A percentile compares a stretch with the other conserved stretches of the same genome.
phyloP scores from a whole-genome alignment of 1,140 invertebrate genomes.

The Heliconius nattereri region DNA sequence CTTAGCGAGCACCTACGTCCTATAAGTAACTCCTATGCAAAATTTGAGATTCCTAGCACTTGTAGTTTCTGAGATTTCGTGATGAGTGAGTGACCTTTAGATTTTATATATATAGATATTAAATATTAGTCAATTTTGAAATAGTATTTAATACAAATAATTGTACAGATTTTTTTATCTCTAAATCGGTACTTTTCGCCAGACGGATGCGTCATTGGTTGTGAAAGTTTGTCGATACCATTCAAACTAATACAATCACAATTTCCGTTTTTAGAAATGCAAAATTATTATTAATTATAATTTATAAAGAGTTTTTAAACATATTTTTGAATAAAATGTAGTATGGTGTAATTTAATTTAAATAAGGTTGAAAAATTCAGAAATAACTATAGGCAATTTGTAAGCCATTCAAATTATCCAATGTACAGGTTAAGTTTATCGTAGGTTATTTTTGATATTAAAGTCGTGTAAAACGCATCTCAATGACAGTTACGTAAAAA shows the following conservation, averaged over 20 bases:
- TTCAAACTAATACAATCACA: neutral
- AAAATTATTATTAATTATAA: too few relatives aligned
- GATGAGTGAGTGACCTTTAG: too few relatives aligned
- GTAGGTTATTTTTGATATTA: slow-evolving; percentile 34
- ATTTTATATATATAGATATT: too few relatives aligned
- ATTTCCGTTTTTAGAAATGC: neutral
- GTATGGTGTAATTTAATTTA: too few relatives aligned
- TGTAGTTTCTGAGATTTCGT: too few relatives aligned
- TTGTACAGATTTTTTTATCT: neutral
- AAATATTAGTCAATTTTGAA: neutral
- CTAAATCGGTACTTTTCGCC: neutral
- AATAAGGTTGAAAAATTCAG: too few relatives aligned
- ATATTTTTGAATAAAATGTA: too few relatives aligned
- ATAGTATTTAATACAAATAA: neutral
- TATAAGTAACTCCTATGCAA: too few relatives aligned
- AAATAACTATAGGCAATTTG: neutral
- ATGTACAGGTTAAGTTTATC: slow-evolving; percentile 37
- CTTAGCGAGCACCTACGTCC: too few relatives aligned
- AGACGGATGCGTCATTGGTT: neutral
- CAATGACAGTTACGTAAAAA: slow-evolving; percentile 31
- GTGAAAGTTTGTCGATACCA: neutral
- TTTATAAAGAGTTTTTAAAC: too few relatives aligned
- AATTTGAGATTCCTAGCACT: too few relatives aligned
- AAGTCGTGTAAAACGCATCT: slow-evolving; percentile 30
- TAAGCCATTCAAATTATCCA: neutral